Evolutionary conservation across 2,888 invertebrate genomes (phyloP).

Genomic region (Callimorpha dominula): DNA sequence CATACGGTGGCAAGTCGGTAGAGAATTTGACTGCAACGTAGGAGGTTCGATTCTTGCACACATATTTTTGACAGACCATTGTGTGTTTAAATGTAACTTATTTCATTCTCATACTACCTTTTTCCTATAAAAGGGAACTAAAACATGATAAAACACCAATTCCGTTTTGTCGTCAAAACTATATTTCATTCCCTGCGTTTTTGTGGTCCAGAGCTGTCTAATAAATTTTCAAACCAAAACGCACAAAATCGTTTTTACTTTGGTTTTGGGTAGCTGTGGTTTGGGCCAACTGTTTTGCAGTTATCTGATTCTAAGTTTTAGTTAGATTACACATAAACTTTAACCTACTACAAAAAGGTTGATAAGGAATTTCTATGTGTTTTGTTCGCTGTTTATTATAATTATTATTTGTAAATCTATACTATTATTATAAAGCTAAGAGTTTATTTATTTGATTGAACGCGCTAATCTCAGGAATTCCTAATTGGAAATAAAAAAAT

Average conservation of each 20-base stretch:
- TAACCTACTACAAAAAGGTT: slow-evolving; percentile 7
- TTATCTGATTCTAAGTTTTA: slow-evolving; percentile 17
- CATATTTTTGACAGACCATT: too few species aligned
- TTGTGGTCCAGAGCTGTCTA: slow-evolving; percentile 22
- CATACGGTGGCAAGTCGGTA: too few species aligned
- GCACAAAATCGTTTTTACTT: slow-evolving; percentile 23
- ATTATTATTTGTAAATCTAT: too few species aligned
- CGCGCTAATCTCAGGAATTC: too few species aligned
- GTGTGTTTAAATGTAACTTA: too few species aligned
- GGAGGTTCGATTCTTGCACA: too few species aligned
- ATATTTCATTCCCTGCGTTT: slow-evolving; percentile 2
- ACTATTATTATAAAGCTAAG: too few species aligned
- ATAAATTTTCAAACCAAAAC: slow-evolving; percentile 27
- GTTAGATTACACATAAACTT: slow-evolving; percentile 9
- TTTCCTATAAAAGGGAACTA: background rate
- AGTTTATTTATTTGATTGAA: too few species aligned
- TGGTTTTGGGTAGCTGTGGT: slow-evolving; percentile 25
- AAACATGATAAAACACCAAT: background rate
- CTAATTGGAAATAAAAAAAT: too few species aligned
- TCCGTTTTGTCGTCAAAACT: background rate
- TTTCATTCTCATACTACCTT: too few species aligned
- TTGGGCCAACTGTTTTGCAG: slow-evolving; percentile 17
- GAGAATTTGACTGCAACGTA: too few species aligned
- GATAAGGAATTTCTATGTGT: slow-evolving; percentile 11
- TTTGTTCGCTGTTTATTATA: too few species aligned